Percentiles rank a stretch among this genome's conserved stretches.
phyloP scores from a whole-genome alignment of 1,140 invertebrate genomes.

The Papilio glaucus region DNA sequence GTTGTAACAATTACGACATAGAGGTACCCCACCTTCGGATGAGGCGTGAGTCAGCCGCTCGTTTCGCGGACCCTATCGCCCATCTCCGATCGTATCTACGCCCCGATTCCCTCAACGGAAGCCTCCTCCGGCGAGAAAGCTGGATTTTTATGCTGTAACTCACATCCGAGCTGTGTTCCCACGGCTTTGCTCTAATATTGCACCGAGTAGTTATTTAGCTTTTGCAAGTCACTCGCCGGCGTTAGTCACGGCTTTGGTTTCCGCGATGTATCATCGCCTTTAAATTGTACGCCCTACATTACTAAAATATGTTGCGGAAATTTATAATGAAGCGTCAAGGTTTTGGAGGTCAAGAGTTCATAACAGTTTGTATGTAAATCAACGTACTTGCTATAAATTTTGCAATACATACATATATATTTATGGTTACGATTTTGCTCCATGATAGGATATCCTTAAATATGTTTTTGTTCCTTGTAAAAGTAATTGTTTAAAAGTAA shows the following conservation, averaged over 20 bases:
- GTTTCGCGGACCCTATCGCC: constrained; percentile 61
- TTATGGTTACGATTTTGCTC: too few relatives aligned
- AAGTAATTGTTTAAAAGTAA: too few relatives aligned
- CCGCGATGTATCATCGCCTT: constrained; percentile 23
- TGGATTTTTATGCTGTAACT: constrained; percentile 72
- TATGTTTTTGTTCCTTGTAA: too few relatives aligned
- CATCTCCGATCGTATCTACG: constrained; percentile 68
- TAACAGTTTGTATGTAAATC: too few relatives aligned
- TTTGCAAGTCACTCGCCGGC: constrained; percentile 35
- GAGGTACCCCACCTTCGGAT: constrained; percentile 44
- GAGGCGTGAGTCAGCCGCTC: constrained; percentile 64
- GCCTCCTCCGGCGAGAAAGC: constrained; percentile 67
- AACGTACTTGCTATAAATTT: too few relatives aligned
- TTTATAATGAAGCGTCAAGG: constrained; percentile 5
- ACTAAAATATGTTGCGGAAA: neutral
- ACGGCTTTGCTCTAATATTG: constrained; percentile 52
- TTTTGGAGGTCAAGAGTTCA: neutral
- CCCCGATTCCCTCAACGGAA: constrained; percentile 60
- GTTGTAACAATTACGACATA: constrained; percentile 34
- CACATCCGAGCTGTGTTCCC: constrained; percentile 58
- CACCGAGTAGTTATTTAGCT: constrained; percentile 33
- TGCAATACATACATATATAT: too few relatives aligned
- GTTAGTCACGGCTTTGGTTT: constrained; percentile 29
- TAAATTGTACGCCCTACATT: constrained; percentile 13
- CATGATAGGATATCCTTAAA: too few relatives aligned